phyloP scores from a whole-genome alignment of 2,888 invertebrate genomes.

The Pterobdella sp. region DNA sequence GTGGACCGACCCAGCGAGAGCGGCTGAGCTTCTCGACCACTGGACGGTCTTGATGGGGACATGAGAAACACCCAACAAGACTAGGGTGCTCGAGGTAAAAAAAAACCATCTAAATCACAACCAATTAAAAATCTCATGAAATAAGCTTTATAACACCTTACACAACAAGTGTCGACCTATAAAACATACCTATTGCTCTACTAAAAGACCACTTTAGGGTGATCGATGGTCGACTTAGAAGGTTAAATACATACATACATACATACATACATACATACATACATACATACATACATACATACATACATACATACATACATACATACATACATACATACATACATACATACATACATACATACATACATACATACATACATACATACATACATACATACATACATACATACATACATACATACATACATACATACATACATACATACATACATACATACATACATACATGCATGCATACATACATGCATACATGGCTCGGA shows the following conservation, averaged over 20 bases:
- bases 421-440: constrained; percentile 26
- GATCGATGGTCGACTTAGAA: too few species aligned
- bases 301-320: constrained; percentile 27
- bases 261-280: constrained; percentile 27
- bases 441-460: constrained; percentile 24
- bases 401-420: constrained; percentile 26
- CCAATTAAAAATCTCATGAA: too few species aligned
- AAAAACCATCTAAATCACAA: too few species aligned
- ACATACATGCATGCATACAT: constrained; percentile 21
- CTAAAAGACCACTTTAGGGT: too few species aligned
- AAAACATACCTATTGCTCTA: too few species aligned
- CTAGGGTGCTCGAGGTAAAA: too few species aligned
- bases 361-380: constrained; percentile 27
- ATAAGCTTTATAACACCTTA: too few species aligned
- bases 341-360: constrained; percentile 25
- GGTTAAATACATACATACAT: constrained; percentile 23
- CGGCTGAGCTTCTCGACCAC: too few species aligned
- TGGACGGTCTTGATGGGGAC: too few species aligned
- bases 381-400: constrained; percentile 27
- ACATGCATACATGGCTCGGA: constrained; percentile 26
- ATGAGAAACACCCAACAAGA: too few species aligned
- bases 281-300: constrained; percentile 27
- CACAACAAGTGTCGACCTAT: too few species aligned
- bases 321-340: constrained; percentile 27
- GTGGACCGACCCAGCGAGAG: too few species aligned